phyloP scores from a whole-genome alignment of 2,888 invertebrate species.

The Ectropis crepuscularia region DNA sequence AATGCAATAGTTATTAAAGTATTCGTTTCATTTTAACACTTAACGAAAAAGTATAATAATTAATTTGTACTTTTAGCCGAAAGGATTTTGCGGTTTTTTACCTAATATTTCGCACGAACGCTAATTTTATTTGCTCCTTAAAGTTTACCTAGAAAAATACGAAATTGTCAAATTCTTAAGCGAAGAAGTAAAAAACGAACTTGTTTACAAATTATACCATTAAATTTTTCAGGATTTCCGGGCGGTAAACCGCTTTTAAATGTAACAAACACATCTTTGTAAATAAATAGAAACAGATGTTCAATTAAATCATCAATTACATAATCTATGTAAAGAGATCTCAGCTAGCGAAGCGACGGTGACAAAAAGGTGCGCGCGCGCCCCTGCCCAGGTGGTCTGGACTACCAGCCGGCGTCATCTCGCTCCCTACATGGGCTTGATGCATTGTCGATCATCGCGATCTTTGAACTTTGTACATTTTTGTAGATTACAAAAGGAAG shows the following conservation, averaged over 20 bases:
- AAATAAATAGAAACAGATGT: background rate
- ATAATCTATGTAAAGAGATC: slow-evolving; percentile 42
- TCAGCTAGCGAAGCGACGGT: slow-evolving; percentile 32
- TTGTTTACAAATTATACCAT: too few relatives aligned
- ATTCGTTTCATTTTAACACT: slow-evolving; percentile 21
- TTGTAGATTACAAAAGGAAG: background rate
- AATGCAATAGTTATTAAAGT: slow-evolving; percentile 44
- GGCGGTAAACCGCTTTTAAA: too few relatives aligned
- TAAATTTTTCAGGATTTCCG: background rate
- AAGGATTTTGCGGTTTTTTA: too few relatives aligned
- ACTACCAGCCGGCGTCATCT: slow-evolving; percentile 50
- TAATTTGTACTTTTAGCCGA: too few relatives aligned
- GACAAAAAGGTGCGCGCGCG: slow-evolving; percentile 54
- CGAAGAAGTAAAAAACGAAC: too few relatives aligned
- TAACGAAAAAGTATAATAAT: background rate
- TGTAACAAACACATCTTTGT: background rate
- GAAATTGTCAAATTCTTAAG: too few relatives aligned
- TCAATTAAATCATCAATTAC: slow-evolving; percentile 30
- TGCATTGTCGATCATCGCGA: slow-evolving; percentile 49
- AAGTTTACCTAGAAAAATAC: too few relatives aligned
- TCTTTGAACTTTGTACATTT: slow-evolving; percentile 54
- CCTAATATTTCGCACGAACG: too few relatives aligned
- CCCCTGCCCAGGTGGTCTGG: slow-evolving; percentile 63
- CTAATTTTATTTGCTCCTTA: too few relatives aligned
- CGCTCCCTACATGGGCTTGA: slow-evolving; percentile 42